Conservation (phyloP, 53 echinoderm and acorn worm genomes). For the Actinopyga echinites region DNA sequence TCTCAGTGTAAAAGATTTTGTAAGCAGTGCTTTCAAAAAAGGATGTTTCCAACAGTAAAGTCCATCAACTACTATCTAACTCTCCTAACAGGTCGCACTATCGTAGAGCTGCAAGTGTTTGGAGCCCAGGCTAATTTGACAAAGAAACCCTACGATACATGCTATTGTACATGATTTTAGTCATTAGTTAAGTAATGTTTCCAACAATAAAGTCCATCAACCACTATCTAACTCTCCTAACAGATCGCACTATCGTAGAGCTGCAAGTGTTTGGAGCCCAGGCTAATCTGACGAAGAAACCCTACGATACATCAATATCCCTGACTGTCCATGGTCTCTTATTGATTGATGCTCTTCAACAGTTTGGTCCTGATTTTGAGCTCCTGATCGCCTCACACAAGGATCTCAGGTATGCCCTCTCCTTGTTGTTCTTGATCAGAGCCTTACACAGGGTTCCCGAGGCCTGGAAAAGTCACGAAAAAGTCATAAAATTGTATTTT, state of each 20-base stretch:
- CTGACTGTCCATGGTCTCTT: constrained; percentile 88
- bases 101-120: constrained; percentile 88
- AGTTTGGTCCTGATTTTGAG: constrained; percentile 96
- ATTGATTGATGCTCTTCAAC: constrained; percentile 92
- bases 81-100: constrained; percentile 69
- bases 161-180: no score
- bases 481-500: no score
- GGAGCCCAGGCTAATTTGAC: constrained; percentile 73
- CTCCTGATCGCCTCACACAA: constrained; percentile 92
- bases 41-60: no score
- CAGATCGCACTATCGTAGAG: constrained; percentile 91
- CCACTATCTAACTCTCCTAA: background rate
- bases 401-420: constrained; percentile 68
- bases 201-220: no score
- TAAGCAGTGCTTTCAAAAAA: no score
- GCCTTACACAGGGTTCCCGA: no score
- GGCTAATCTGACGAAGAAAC: constrained; percentile 80
- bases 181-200: no score
- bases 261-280: constrained; percentile 80
- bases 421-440: no score
- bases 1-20: no score
- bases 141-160: constrained; percentile 83
- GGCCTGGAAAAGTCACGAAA: no score
- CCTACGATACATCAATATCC: constrained; percentile 79
- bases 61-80: no score